Evolutionary conservation across 2,113 vertebrate species (phyloP).

Genomic region (Hyla sarda): DNA sequence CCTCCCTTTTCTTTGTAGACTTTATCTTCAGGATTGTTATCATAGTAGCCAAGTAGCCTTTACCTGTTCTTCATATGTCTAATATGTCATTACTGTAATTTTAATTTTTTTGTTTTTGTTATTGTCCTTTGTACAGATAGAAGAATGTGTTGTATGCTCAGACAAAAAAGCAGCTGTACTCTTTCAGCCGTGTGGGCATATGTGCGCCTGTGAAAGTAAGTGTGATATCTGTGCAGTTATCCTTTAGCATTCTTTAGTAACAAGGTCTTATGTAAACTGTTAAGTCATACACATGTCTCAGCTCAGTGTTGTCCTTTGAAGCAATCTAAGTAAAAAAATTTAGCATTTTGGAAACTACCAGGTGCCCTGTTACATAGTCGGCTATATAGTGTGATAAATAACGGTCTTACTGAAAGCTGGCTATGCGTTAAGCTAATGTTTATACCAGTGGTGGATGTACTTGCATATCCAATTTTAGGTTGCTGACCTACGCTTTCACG

Average conservation of each 20-base stretch:
- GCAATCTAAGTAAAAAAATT: neutral
- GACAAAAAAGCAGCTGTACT: constrained; percentile 98
- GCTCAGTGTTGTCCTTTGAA: neutral
- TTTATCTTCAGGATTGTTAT: no score
- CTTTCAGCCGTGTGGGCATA: constrained; percentile 98
- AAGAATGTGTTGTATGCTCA: constrained; percentile 98
- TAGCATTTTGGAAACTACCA: neutral
- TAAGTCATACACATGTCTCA: neutral
- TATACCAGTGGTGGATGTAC: neutral
- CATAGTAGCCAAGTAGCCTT: no score
- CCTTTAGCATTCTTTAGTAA: neutral
- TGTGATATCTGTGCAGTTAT: constrained; percentile 53
- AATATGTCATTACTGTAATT: no score
- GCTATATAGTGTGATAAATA: neutral
- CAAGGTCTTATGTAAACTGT: neutral
- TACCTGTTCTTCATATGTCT: neutral
- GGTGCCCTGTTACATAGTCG: neutral
- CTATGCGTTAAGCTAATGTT: constrained; percentile 32
- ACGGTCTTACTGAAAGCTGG: neutral
- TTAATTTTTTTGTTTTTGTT: constrained; percentile 23
- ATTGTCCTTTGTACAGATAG: constrained; percentile 80
- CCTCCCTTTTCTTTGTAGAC: no score
- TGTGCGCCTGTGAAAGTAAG: constrained; percentile 99
- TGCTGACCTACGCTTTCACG: constrained; percentile 7
- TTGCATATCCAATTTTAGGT: constrained; percentile 39